Evolutionary conservation across 2,888 invertebrate genomes (phyloP).

Genomic region (Neoitamus cyanurus): DNA sequence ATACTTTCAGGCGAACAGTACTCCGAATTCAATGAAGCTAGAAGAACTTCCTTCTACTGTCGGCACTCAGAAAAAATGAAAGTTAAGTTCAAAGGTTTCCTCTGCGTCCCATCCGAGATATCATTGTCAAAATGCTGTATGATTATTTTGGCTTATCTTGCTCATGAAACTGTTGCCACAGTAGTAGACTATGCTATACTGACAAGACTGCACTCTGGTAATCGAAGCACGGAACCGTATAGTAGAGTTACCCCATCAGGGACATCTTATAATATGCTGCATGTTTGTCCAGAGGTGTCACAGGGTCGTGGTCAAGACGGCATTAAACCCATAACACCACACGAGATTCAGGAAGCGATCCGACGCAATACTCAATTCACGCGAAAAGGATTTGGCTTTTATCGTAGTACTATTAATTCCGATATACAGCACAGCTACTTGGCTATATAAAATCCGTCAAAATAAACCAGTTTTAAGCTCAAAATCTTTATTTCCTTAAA

Average conservation of each 20-base stretch:
- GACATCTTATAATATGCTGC: constrained; percentile 64
- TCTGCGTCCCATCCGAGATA: constrained; percentile 73
- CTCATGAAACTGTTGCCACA: constrained; percentile 91
- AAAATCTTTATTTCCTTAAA: not conserved
- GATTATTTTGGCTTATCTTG: constrained; percentile 85
- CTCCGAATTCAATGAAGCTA: constrained; percentile 81
- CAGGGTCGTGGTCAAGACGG: constrained; percentile 72
- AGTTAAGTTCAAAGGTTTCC: constrained; percentile 72
- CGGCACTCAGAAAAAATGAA: constrained; percentile 69
- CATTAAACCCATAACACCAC: constrained; percentile 78
- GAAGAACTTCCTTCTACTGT: constrained; percentile 78
- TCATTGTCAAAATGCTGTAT: constrained; percentile 74
- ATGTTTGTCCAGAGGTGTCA: constrained; percentile 66
- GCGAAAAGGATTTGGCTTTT: constrained; percentile 60
- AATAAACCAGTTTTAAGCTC: not conserved
- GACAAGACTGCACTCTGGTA: constrained; percentile 80
- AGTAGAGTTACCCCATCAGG: constrained; percentile 70
- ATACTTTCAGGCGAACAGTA: constrained; percentile 73
- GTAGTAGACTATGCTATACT: constrained; percentile 86
- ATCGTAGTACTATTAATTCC: constrained; percentile 61
- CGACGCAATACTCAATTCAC: constrained; percentile 70
- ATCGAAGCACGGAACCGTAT: constrained; percentile 76
- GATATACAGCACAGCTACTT: constrained; percentile 62
- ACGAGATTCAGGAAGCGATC: constrained; percentile 86
- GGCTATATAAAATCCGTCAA: constrained; percentile 58